Conservation (phyloP, 2,888 invertebrate species). For the Apamea monoglypha region DNA sequence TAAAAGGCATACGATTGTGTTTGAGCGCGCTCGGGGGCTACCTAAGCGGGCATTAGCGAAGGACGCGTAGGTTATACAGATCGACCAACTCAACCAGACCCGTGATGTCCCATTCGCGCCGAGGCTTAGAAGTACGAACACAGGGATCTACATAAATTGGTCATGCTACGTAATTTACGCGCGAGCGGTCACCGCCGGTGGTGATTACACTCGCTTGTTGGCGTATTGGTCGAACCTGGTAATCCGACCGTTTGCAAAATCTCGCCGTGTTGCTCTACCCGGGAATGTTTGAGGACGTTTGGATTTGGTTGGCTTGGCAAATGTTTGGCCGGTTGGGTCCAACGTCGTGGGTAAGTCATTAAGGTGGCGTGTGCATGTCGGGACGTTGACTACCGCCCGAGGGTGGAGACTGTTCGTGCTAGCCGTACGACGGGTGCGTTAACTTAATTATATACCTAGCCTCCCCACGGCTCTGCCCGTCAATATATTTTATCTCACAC, state of each 20-base stretch:
- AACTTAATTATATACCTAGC: conserved; percentile 79
- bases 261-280: conserved; percentile 60
- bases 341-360: conserved; percentile 80
- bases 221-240: conserved; percentile 82
- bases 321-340: conserved; percentile 71
- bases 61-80: conserved; percentile 82
- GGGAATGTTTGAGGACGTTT: conserved; percentile 61
- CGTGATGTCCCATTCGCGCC: conserved; percentile 62
- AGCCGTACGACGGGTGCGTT: conserved; percentile 78
- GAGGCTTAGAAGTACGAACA: conserved; percentile 43
- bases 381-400: conserved; percentile 73
- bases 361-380: conserved; percentile 84
- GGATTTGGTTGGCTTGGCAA: conserved; percentile 74
- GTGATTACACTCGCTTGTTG: conserved; percentile 87
- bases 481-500: conserved; percentile 61
- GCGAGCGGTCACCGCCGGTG: conserved; percentile 87
- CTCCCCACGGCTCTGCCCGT: conserved; percentile 62
- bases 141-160: conserved; percentile 71
- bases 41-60: conserved; percentile 88
- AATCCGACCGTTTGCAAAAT: conserved; percentile 80
- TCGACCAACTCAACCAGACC: conserved; percentile 75
- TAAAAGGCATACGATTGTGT: conserved; percentile 85
- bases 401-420: conserved; percentile 75
- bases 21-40: conserved; percentile 83
- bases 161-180: conserved; percentile 86